phyloP scores from a whole-genome alignment of 2,797 vertebrate genomes.

The Galaxias olidus region DNA sequence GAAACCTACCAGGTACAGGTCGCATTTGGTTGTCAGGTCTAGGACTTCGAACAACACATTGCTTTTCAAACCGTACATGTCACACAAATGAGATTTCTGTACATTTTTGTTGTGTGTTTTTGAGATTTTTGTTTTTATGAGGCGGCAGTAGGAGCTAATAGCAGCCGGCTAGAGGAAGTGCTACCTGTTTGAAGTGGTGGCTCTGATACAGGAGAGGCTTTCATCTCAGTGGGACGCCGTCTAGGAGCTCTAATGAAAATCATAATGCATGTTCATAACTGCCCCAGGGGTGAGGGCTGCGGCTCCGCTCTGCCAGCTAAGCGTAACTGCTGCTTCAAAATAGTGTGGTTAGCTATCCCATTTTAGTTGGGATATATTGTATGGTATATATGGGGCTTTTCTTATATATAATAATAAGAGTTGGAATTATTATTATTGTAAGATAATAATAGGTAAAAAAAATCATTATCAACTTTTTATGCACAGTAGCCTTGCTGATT shows the following conservation, averaged over 20 bases:
- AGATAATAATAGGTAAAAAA: too few relatives aligned
- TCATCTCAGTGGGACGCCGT: slow-evolving; percentile 70
- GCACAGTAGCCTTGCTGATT: too few relatives aligned
- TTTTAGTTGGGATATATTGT: too few relatives aligned
- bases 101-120: slow-evolving; percentile 25
- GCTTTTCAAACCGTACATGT: slow-evolving; percentile 34
- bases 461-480: too few relatives aligned
- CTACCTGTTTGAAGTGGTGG: slow-evolving; percentile 70
- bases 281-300: slow-evolving; percentile 49
- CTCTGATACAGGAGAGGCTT: slow-evolving; percentile 66
- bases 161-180: slow-evolving; percentile 64
- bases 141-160: slow-evolving; percentile 65
- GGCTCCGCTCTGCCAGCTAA: slow-evolving; percentile 41
- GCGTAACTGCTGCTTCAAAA: slow-evolving; percentile 8
- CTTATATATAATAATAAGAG: too few relatives aligned
- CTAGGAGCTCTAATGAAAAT: slow-evolving; percentile 73
- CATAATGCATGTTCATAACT: slow-evolving; percentile 74
- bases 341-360: not conserved
- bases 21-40: slow-evolving; percentile 26
- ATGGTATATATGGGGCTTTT: too few relatives aligned
- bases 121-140: slow-evolving; percentile 70
- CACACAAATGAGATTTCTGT: slow-evolving; percentile 28
- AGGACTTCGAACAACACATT: slow-evolving; percentile 40
- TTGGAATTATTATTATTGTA: too few relatives aligned
- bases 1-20: slow-evolving; percentile 36